Conservation (phyloP, 2,797 vertebrate genomes). For the Antrozous pallidus region DNA sequence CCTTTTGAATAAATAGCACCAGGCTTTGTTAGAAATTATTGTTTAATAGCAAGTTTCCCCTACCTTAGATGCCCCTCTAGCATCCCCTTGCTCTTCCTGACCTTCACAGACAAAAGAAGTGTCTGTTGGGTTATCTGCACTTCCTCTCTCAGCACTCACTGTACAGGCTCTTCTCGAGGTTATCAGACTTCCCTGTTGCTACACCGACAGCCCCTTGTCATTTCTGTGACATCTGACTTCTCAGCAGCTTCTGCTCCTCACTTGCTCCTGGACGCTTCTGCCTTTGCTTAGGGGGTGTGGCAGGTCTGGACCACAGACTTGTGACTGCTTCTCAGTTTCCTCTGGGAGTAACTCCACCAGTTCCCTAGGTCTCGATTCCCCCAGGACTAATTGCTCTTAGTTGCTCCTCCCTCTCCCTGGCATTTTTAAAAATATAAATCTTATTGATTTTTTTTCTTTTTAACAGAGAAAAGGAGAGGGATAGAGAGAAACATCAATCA, state of each 20-base stretch:
- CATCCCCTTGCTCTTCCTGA: background rate
- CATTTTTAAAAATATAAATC: too few species aligned
- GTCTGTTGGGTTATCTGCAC: background rate
- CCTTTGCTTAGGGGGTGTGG: background rate
- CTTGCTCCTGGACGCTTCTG: background rate
- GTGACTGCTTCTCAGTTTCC: background rate
- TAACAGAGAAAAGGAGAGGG: too few species aligned
- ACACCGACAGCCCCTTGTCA: background rate
- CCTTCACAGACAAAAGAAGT: background rate
- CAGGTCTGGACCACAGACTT: background rate
- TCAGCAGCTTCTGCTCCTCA: background rate
- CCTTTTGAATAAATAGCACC: background rate
- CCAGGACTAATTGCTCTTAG: background rate
- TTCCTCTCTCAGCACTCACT: background rate
- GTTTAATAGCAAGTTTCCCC: background rate
- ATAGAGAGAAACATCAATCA: too few species aligned
- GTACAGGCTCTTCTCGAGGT: background rate
- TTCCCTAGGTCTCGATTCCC: background rate
- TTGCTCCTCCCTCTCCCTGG: background rate
- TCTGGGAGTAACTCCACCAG: background rate
- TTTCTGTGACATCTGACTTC: background rate
- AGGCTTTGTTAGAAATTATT: background rate
- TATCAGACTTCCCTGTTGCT: background rate
- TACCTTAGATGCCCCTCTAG: background rate
- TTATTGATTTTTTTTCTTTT: too few species aligned